Evolutionary conservation across 1,140 invertebrate species (phyloP).

Genomic region (Hylyphantes graminicola): DNA sequence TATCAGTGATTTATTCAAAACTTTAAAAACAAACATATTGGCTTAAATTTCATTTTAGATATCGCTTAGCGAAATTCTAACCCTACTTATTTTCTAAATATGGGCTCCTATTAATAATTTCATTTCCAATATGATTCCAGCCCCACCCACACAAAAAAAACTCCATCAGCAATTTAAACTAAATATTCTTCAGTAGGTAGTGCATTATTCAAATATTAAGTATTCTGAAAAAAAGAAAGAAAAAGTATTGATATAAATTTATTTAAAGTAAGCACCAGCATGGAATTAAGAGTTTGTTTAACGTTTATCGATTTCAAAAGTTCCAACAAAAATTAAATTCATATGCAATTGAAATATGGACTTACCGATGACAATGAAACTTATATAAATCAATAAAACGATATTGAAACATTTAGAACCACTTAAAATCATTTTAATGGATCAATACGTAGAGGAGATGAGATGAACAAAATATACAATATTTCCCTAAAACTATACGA

Average conservation of each 20-base stretch:
- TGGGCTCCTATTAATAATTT: no score
- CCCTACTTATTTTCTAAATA: no score
- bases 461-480: not conserved
- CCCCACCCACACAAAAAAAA: no score
- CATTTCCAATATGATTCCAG: no score
- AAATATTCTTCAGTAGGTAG: not conserved
- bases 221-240: not conserved
- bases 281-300: not conserved
- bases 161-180: not conserved
- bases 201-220: not conserved
- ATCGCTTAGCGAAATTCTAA: no score
- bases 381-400: not conserved
- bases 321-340: not conserved
- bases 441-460: not conserved
- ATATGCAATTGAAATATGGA: not conserved
- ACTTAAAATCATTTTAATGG: constrained; percentile 2
- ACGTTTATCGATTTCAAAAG: not conserved
- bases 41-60: no score
- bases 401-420: not conserved
- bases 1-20: no score
- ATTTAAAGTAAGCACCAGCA: not conserved
- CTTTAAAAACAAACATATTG: no score
- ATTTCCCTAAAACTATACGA: not conserved
- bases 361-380: not conserved
- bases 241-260: not conserved